phyloP scores from a whole-genome alignment of 2,888 invertebrate species.

The Diaphora mendica region DNA sequence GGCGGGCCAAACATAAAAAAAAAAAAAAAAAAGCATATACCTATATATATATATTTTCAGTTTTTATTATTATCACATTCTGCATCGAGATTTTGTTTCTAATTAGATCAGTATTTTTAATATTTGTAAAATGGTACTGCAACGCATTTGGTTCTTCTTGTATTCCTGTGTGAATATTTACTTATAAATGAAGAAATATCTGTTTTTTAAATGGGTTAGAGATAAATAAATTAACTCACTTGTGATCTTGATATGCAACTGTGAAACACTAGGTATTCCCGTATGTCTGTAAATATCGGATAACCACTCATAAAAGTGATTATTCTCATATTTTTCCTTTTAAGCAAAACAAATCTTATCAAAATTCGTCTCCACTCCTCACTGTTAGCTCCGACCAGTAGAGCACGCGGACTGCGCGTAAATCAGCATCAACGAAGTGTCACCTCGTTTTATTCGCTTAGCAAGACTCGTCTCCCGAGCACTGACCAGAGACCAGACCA shows the following conservation, averaged over 20 bases:
- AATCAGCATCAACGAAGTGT: slow-evolving; percentile 83
- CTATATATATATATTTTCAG: too few relatives aligned
- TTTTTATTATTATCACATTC: too few relatives aligned
- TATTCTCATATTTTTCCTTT: neutral
- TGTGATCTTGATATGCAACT: neutral
- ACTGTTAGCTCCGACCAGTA: slow-evolving; percentile 69
- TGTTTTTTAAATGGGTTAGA: neutral
- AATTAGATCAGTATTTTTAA: too few relatives aligned
- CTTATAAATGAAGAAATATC: neutral
- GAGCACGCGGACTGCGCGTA: slow-evolving; percentile 80
- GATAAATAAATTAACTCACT: neutral
- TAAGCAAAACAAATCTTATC: neutral
- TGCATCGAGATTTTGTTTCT: too few relatives aligned
- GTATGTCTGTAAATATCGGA: too few relatives aligned
- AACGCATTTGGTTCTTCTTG: too few relatives aligned
- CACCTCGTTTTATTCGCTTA: slow-evolving; percentile 77
- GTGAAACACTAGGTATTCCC: neutral
- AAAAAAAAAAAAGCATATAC: too few relatives aligned
- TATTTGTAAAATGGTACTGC: too few relatives aligned
- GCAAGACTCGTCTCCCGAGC: slow-evolving; percentile 40
- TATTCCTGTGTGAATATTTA: too few relatives aligned
- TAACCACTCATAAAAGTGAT: neutral
- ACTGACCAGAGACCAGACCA: slow-evolving; percentile 20
- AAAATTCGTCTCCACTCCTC: slow-evolving; percentile 52
- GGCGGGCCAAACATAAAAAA: too few relatives aligned